phyloP scores from a whole-genome alignment of 2,113 vertebrate species.

The Dasypus novemcinctus region DNA sequence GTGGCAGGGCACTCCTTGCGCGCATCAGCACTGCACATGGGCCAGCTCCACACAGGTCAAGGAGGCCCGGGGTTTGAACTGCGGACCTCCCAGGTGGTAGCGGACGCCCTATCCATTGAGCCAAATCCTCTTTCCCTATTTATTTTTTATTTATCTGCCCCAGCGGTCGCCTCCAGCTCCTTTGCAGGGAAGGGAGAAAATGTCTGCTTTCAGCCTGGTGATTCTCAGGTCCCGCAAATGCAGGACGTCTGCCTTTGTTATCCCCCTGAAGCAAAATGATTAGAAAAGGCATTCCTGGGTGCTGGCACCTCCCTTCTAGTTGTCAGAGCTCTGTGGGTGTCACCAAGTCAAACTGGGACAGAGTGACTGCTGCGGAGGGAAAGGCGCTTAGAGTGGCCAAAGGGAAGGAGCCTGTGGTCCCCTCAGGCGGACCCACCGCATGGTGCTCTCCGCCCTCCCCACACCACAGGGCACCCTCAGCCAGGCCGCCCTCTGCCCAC shows the following conservation, averaged over 20 bases:
- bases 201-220: neutral
- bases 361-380: neutral
- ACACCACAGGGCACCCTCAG: accelerated
- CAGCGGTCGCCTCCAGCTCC: neutral
- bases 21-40: too few relatives aligned
- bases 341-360: neutral
- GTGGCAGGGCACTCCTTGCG: too few relatives aligned
- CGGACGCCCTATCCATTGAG: too few relatives aligned
- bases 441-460: too few relatives aligned
- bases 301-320: neutral
- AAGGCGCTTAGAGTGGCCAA: neutral
- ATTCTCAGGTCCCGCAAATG: accelerated
- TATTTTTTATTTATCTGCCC: slow-evolving; percentile 37
- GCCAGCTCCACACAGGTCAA: too few relatives aligned
- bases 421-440: accelerated
- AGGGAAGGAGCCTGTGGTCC: too few relatives aligned
- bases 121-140: too few relatives aligned
- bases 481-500: neutral
- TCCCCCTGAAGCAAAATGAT: neutral
- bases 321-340: neutral
- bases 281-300: neutral
- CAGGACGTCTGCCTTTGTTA: neutral
- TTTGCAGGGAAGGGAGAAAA: neutral
- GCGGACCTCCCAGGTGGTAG: too few relatives aligned
- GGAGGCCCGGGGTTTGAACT: too few relatives aligned